Base-by-base conservation (phyloP, 2,888 invertebrate species). In the Timema podura region DNA sequence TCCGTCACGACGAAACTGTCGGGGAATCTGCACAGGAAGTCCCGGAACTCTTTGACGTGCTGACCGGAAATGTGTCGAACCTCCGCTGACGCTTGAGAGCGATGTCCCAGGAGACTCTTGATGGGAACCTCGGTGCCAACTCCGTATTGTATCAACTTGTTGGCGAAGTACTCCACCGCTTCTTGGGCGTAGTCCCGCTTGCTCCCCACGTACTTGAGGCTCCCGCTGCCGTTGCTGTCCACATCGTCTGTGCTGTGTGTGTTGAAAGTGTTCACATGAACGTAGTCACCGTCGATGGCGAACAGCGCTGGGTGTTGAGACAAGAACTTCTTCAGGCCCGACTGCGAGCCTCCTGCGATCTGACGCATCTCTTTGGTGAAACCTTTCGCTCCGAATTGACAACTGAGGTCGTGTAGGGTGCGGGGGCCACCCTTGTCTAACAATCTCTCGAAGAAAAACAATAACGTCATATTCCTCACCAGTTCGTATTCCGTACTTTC, bases 301-400 rank as follows among this genome's bases (percentile, higher is more conserved):
- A 99, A 99, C 79, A 99, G 87, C 74, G 96, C 92, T 77, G 99
- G 98, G 86, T 97, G 98, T 82, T 97, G 96, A 70, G 91, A 87
- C 79, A 99, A 88, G 84, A 99, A 99, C 83, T 98, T 98, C 83
- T 95, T 96, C 72, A 99, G 87, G 70, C 98, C 95, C 77, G 94
- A 94, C 83, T 98, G 97, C 76, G 96, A 96, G 77, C 96, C 96
- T 76, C 98, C 93, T 78, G 93, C 93, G 76, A 94, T 93, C 83
- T 95, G 95, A 77, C 96, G 86, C 98, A 98, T 98, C 85, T 98
- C 98, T 84, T 96, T 95, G 45, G 98, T 97, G 83, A 99, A 99
- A 76, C 96, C 98, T 83, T 97, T 96, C 76, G 98, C 97, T 79
- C 98, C 98, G 84, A 99, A 99, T 84, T 98, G 97, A 83, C 98